Percentiles rank a stretch among this genome's conserved stretches.
Conservation (phyloP, 2,113 vertebrate species). For the Prunella fulvescens region DNA sequence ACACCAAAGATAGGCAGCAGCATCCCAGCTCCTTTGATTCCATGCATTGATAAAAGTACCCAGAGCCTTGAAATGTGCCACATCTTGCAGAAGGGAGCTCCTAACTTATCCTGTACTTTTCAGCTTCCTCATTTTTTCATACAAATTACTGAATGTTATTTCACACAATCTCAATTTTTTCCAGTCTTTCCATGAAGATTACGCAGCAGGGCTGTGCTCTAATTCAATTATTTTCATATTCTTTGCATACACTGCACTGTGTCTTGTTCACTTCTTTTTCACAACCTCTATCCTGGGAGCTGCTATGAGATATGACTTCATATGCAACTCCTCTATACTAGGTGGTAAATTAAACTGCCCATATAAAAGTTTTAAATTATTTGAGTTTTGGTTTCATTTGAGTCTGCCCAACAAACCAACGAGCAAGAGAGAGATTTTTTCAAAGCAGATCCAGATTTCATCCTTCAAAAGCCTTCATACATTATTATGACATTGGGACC, state of each 20-base stretch:
- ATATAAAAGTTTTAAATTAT: not conserved
- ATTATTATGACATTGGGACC: constrained; percentile 2
- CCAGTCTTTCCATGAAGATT: fast-evolving
- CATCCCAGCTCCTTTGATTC: not conserved
- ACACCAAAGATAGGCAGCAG: not conserved
- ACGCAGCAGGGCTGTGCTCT: not conserved
- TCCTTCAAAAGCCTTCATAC: not conserved
- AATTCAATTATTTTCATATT: not conserved
- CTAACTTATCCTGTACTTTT: not conserved
- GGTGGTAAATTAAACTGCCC: not conserved
- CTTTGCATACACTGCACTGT: not conserved
- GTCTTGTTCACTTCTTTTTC: not conserved
- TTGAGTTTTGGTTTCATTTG: constrained; percentile 22
- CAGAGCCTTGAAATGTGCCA: not conserved
- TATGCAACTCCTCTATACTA: not conserved
- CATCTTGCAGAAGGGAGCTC: not conserved
- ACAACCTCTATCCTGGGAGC: not conserved
- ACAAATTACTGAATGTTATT: not conserved
- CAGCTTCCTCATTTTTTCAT: not conserved
- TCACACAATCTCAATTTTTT: not conserved
- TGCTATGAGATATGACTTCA: not conserved
- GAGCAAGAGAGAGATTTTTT: not conserved
- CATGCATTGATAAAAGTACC: not conserved
- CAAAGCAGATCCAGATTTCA: constrained; percentile 45
- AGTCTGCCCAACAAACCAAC: not conserved